A percentile compares a stretch with the other conserved stretches of the same genome.
phyloP scores from a whole-genome alignment of 1,140 invertebrate species.

The Venturia canescens region DNA sequence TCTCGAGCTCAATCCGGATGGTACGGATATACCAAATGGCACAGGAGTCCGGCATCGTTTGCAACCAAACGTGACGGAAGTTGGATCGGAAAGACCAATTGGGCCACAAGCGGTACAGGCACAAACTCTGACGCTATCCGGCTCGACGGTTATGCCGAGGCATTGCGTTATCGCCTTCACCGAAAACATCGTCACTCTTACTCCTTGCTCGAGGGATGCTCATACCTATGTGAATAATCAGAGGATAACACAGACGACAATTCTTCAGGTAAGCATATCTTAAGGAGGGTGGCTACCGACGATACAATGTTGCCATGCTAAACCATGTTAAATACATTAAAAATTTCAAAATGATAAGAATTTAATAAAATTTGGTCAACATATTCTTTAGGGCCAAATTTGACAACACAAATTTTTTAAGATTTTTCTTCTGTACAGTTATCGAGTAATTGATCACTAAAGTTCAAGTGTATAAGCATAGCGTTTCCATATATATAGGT shows the following conservation, averaged over 20 bases:
- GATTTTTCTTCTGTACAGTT: too few relatives aligned
- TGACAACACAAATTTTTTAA: too few relatives aligned
- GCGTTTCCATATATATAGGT: too few relatives aligned
- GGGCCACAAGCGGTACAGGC: constrained; percentile 75
- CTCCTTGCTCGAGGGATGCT: constrained; percentile 94
- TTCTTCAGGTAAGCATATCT: constrained; percentile 86
- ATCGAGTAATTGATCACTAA: too few relatives aligned
- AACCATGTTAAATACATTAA: too few relatives aligned
- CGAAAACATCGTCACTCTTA: constrained; percentile 92
- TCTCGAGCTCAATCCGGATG: constrained; percentile 82
- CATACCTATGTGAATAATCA: constrained; percentile 96
- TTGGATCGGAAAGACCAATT: constrained; percentile 81
- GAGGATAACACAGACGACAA: constrained; percentile 93
- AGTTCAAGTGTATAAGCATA: too few relatives aligned
- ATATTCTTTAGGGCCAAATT: too few relatives aligned
- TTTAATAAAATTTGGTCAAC: too few relatives aligned
- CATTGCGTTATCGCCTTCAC: constrained; percentile 96
- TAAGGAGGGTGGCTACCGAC: too few relatives aligned
- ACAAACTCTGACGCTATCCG: constrained; percentile 79
- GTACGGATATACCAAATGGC: constrained; percentile 80
- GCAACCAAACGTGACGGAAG: constrained; percentile 85
- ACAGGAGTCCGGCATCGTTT: constrained; percentile 79
- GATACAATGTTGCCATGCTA: too few relatives aligned
- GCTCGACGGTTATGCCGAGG: constrained; percentile 91
- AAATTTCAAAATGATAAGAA: too few relatives aligned